Base-by-base conservation (phyloP, 2,113 vertebrate species). In the Python bivittatus region DNA sequence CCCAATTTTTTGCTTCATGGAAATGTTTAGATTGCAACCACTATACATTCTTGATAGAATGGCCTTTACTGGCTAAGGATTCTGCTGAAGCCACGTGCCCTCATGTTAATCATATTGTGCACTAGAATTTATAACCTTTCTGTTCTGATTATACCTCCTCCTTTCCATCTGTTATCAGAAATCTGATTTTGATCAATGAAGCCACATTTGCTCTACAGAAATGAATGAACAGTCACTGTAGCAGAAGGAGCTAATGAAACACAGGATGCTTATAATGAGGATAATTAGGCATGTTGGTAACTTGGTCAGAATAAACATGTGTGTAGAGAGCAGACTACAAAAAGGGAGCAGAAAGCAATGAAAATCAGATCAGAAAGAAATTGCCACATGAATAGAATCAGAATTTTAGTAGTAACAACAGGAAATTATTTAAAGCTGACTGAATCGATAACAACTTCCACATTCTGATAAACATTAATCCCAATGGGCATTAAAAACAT, bases 251-350 rank as follows among this genome's bases (percentile, higher is more conserved):
- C 95, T 93, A 96, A 93, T 84, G 92, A 96, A 94, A 93, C 53
- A 92, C 88, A 88, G 68, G 0, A 60, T 88, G 92, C 79, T 94
- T 56, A 93, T 92, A 93, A 95, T 90, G 95, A 93, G 89, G 95
- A 91, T 96, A 97, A 97, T 97, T 97, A 97, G 96, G 93, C 93
- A 92, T 93, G 84, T 92, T 97, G 95, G 93, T 94, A 96, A 97
- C 60, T 91, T 91, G 13, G 60, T 89, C 79, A 42, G 96, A 97
- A 96, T 95, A 96, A 97, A 96, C 61, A 38, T 92, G 91, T 92
- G 93, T 93, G 60, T 94, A 93, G 93, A 94, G 90, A 95, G 54
- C 95, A 89, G 15, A 29, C 42, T 84, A 64, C 94, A 88, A 94
- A 96, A 95, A 95, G 90, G 93, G 90, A 97, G 92, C 11, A 95